A percentile compares a stretch with the other conserved stretches of the same genome.
phyloP scores from a whole-genome alignment of 2,797 vertebrate species.

The Sciurus vulgaris region DNA sequence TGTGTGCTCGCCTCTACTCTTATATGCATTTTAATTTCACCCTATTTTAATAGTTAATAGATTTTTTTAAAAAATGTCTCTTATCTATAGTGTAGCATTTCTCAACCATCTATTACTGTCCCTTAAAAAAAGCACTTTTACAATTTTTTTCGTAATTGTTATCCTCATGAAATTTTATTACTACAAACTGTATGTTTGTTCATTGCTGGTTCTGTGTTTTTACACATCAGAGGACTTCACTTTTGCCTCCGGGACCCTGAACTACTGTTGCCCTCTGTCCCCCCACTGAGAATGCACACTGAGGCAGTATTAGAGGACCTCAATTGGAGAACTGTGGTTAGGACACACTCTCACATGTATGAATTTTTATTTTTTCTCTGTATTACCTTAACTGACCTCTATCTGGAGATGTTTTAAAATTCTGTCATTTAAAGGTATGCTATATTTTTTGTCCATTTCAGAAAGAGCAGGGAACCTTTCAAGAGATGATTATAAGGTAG shows the following conservation, averaged over 20 bases:
- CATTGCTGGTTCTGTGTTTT: not conserved
- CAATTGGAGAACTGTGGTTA: not conserved
- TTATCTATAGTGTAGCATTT: not conserved
- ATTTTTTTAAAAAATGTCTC: no score
- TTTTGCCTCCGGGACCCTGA: not conserved
- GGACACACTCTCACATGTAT: not conserved
- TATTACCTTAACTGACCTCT: not conserved
- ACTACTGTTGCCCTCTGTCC: not conserved
- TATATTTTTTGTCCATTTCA: not conserved
- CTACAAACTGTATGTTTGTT: not conserved
- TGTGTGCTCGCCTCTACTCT: not conserved
- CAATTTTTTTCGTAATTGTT: not conserved
- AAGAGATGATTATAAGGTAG: not conserved
- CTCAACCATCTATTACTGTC: not conserved
- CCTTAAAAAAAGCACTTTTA: not conserved
- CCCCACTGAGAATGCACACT: not conserved
- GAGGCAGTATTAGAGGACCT: not conserved
- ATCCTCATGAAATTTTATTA: not conserved
- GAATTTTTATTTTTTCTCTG: no score
- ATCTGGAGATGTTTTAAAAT: not conserved
- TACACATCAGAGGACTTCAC: not conserved
- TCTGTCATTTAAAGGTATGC: not conserved
- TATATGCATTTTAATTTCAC: not conserved
- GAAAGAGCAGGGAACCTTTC: not conserved
- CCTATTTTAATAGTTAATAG: not conserved